A percentile compares a stretch with the other conserved stretches of the same genome.
Evolutionary conservation across 2,888 invertebrate genomes (phyloP).

Genomic region (Merodon equestris): DNA sequence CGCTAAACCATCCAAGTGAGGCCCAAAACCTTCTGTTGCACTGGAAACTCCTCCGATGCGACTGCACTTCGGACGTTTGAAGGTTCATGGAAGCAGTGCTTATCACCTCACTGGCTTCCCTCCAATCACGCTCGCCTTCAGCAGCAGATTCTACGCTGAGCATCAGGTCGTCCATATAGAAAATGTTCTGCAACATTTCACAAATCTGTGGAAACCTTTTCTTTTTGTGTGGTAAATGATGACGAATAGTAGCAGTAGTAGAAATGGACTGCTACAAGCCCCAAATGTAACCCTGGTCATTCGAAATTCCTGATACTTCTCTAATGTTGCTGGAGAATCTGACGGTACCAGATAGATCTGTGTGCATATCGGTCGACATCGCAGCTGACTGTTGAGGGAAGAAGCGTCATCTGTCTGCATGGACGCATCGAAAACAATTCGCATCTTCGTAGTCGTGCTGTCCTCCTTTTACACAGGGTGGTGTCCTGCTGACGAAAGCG

Average conservation of each 20-base stretch:
- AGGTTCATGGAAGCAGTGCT: conserved; percentile 23
- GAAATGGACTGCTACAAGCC: conserved; percentile 1
- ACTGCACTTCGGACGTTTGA: conserved; percentile 6
- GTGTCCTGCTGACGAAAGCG: conserved; percentile 16
- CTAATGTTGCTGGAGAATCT: not conserved
- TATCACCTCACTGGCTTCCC: conserved; percentile 14
- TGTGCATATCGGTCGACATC: conserved; percentile 24
- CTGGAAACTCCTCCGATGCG: conserved; percentile 6
- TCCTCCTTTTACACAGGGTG: not conserved
- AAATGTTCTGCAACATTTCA: conserved; percentile 14
- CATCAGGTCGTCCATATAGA: conserved; percentile 34
- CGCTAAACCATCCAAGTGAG: conserved; percentile 19
- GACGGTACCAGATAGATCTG: not conserved
- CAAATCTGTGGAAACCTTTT: conserved; percentile 6
- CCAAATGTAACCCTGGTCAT: not conserved
- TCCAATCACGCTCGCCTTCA: conserved; percentile 2
- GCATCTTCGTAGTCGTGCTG: conserved; percentile 13
- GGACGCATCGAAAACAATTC: conserved; percentile 19
- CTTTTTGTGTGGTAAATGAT: not conserved
- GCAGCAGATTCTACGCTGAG: conserved; percentile 19
- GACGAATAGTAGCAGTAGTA: conserved; percentile 2
- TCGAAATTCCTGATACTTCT: not conserved
- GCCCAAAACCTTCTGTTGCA: conserved; percentile 22
- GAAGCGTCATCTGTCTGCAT: not conserved
- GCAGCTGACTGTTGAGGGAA: not conserved